Base-by-base conservation (phyloP, 2,113 vertebrate species). In the Fregetta grallaria region DNA sequence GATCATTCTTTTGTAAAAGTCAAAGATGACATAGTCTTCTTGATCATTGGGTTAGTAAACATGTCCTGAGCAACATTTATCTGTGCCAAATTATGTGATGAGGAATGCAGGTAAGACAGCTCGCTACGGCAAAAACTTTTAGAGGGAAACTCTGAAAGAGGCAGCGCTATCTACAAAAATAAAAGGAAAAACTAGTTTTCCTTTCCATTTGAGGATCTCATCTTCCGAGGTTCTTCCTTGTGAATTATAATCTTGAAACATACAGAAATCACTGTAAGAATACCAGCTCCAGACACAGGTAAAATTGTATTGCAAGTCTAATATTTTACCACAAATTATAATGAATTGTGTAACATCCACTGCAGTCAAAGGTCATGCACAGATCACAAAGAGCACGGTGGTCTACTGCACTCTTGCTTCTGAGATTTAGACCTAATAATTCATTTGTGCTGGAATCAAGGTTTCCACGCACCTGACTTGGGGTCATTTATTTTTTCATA, bases 401-500 rank as follows among this genome's bases (percentile, higher is more conserved):
- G 78, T 66, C 81, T 20, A 21, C 65, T 62, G 82, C 38, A 1
- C 9, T 42, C 86, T 17, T 62, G 85, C 66, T 58, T 62, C 66
- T 26, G 76, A 68, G 77, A 53, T 63, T 88, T 71, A 65, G 40
- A 52, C 49, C 85, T 45, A 40, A 95, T 92, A 49, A 65, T 55
- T 93, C 95, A 81, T 91, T 30, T 42, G 67, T 75, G 11, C 73
- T 5, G 4, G 16, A 81, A 73, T 27, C 74, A 34, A 61, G 90
- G 66, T 61, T 74, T 86, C 75, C 97, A 93, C 7, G 15, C 52
- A 5, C 16, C 17, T 15, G 88, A 74, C 86, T 77, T 9, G 66
- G 38, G 70, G 81, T 97, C 89, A 62, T 97, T 97, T 95, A 63
- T 42, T 92, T 86, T 90, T 91, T 78, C 97, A 98, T 98, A 97